Conservation (phyloP, 2,113 vertebrate genomes). For the Anguilla japonica region DNA sequence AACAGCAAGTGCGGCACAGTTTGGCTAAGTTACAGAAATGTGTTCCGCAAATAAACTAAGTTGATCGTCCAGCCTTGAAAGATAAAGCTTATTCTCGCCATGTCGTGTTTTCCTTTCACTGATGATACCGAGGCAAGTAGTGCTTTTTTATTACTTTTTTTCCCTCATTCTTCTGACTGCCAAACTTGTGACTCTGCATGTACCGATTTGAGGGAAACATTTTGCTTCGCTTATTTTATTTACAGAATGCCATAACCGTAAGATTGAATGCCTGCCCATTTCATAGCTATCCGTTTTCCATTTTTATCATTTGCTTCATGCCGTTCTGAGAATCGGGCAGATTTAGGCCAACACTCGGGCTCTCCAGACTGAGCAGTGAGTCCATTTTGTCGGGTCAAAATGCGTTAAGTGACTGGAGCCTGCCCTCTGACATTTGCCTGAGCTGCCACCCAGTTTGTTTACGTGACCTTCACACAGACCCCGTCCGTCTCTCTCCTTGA, state of each 20-base stretch:
- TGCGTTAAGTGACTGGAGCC: neutral
- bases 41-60: neutral
- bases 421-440: conserved; percentile 40
- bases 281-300: neutral
- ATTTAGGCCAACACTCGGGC: neutral
- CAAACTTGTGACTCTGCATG: no score
- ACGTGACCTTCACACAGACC: conserved; percentile 62
- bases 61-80: neutral
- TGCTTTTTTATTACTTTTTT: neutral
- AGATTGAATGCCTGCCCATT: neutral
- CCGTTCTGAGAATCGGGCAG: neutral
- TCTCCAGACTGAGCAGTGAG: neutral
- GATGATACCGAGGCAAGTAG: no score
- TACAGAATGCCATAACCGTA: neutral
- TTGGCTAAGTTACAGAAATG: neutral
- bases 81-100: neutral
- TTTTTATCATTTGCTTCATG: neutral
- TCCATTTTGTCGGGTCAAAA: neutral
- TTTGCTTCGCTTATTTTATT: neutral
- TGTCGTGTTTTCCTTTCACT: no score
- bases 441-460: conserved; percentile 65
- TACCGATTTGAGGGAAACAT: neutral
- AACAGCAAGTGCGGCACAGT: no score
- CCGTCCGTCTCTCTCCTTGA: neutral
- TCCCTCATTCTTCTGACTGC: no score